These are phyloP conservation scores for Bos taurus DNA, from an alignment of 2,113 vertebrate species.

Conservation along the genomic window DNA sequence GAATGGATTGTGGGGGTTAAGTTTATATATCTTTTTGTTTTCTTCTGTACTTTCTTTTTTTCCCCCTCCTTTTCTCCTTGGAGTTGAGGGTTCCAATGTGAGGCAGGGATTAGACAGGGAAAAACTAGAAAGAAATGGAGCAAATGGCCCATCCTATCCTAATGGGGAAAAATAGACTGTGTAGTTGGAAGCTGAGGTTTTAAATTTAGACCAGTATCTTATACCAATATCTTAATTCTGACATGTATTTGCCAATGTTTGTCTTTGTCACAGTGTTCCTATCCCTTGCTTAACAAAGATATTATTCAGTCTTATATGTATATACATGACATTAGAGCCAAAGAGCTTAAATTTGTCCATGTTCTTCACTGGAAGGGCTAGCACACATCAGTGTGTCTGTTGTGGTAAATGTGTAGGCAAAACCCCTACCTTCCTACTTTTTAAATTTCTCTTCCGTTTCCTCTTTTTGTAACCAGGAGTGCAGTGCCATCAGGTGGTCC, in stretches of 20 bases:
- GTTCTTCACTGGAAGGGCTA: not conserved
- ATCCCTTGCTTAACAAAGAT: not conserved
- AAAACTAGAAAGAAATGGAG: not conserved
- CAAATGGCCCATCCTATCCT: not conserved
- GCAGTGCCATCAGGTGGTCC: not conserved
- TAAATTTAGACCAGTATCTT: not conserved
- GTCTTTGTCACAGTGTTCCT: not conserved
- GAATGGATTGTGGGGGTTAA: not conserved
- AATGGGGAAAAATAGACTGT: not conserved
- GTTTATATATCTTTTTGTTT: not conserved
- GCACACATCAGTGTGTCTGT: not conserved
- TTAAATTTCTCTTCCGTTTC: not conserved
- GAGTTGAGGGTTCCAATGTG: not conserved
- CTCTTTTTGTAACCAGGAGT: not conserved
- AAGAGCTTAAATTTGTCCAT: not conserved
- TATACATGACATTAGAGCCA: not conserved
- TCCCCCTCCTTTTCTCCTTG: not conserved
- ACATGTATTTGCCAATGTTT: not conserved
- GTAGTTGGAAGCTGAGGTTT: not conserved
- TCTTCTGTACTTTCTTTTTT: not conserved
- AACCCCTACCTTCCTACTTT: not conserved
- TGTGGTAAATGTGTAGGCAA: not conserved
- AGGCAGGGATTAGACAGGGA: not conserved
- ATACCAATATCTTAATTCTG: not conserved
- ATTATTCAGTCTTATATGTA: not conserved